Evolutionary conservation across 1,140 invertebrate species (phyloP), one percentile per base, ranked within the genome.

Genomic region (Coelopa frigida): DNA sequence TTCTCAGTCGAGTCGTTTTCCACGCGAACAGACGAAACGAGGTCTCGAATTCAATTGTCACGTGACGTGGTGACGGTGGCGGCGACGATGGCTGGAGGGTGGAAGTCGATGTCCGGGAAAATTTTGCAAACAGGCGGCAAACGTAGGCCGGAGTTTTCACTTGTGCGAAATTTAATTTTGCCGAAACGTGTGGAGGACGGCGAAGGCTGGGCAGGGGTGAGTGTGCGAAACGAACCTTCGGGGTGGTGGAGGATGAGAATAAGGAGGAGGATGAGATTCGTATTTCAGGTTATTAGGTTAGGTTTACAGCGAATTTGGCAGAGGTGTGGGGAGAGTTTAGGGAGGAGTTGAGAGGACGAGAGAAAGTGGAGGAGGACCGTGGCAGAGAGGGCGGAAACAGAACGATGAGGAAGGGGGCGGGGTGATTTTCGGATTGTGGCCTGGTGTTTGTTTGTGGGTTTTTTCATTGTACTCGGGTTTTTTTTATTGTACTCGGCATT

Each of bases 251-350:
- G n/a, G n/a, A n/a, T n/a, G n/a, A n/a, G n/a, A n/a, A n/a, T n/a
- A n/a, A n/a, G n/a, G n/a, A n/a, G n/a, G 17, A 12, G 32, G 31
- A 44, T 44, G 32, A 14, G 23, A 44, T 44, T 44, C 31, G 42
- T 26, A 17, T 37, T 46, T 55, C 60, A 48, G 54, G 56, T 55
- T 63, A 63, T 63, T 61, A 46, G 49, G 49, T 49, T 53, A 57
- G 48, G 31, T 36, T 49, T 43, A 42, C 41, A 33, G 17, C 29
- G 41, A 29, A 38, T 49, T 49, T 49, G 23, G 15, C 12, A 20
- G n/a, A 12, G n/a, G 32, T 29, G 26, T n/a, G n/a, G n/a, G n/a
- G n/a, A n/a, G n/a, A n/a, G n/a, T n/a, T n/a, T n/a, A n/a, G n/a
- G n/a, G n/a, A n/a, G n/a, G n/a, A n/a, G n/a, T n/a, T n/a, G n/a